Evolutionary conservation across 2,113 vertebrate genomes (phyloP).

Genomic region (Aphyosemion australe): DNA sequence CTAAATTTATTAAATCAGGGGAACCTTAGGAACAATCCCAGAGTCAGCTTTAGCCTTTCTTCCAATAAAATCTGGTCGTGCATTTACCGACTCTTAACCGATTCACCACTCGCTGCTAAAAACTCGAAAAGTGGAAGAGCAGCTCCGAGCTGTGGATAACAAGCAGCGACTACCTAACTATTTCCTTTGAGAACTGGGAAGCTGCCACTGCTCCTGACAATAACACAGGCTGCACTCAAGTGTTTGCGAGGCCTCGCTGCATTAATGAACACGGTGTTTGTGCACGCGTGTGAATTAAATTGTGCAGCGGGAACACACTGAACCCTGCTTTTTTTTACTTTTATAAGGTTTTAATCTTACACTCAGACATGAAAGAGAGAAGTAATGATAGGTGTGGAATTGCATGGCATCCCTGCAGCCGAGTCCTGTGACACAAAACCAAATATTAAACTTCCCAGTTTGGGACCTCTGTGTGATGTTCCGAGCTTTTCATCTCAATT

Average conservation of each 20-base stretch:
- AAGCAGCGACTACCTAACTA: background rate
- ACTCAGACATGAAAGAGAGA: slow-evolving; percentile 19
- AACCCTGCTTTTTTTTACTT: slow-evolving; percentile 6
- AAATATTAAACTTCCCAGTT: background rate
- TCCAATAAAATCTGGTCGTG: no score
- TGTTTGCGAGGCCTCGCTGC: background rate
- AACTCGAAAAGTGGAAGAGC: background rate
- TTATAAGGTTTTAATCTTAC: background rate
- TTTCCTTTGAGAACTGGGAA: background rate
- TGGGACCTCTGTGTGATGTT: background rate
- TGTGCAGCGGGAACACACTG: slow-evolving; percentile 1
- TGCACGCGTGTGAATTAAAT: slow-evolving; percentile 8
- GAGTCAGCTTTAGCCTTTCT: no score
- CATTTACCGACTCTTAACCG: no score
- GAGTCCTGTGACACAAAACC: background rate
- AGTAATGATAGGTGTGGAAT: background rate
- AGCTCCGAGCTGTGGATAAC: background rate
- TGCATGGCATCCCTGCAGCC: background rate
- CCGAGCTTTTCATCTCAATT: background rate
- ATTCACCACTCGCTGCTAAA: no score
- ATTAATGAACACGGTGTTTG: background rate
- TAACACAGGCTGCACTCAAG: background rate
- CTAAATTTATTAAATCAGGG: no score
- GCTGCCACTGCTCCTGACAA: background rate
- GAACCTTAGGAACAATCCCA: no score